phyloP scores from a whole-genome alignment of 2,888 invertebrate genomes.

The Eumerus sabulonum region DNA sequence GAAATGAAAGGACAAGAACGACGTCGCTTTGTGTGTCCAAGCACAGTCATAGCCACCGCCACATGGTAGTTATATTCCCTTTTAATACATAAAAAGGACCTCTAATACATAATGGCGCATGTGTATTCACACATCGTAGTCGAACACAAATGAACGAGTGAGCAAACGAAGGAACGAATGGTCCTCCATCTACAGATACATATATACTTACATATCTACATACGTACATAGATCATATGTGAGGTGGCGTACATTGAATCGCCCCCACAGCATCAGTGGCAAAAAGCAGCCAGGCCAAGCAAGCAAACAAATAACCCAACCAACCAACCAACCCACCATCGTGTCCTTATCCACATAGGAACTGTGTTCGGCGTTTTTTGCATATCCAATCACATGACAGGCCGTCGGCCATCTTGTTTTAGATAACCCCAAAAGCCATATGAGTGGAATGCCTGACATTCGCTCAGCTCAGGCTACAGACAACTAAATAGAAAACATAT shows the following conservation, averaged over 20 bases:
- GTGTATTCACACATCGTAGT: conserved; percentile 62
- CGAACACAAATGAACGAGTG: conserved; percentile 53
- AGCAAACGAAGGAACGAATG: conserved; percentile 46
- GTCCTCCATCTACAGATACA: conserved; percentile 48
- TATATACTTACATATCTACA: too few relatives aligned
- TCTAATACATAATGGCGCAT: conserved; percentile 66
- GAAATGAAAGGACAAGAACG: conserved; percentile 1
- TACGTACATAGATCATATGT: conserved; percentile 64
- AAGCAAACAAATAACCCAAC: too few relatives aligned
- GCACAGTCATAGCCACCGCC: too few relatives aligned
- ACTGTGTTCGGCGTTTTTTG: conserved; percentile 67
- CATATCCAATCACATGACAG: conserved; percentile 73
- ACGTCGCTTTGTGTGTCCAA: conserved; percentile 63
- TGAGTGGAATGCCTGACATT: conserved; percentile 69
- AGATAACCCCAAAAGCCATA: conserved; percentile 71
- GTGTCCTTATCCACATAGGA: conserved; percentile 57
- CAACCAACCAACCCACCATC: conserved; percentile 22
- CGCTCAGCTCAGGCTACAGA: conserved; percentile 55
- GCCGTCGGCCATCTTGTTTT: conserved; percentile 74
- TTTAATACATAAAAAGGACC: conserved; percentile 66
- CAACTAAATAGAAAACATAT: conserved; percentile 69
- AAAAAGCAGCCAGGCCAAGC: not conserved
- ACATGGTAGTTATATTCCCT: conserved; percentile 51
- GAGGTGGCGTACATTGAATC: conserved; percentile 49
- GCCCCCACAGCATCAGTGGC: conserved; percentile 1